These are phyloP conservation scores for Ips typographus DNA, from an alignment of 1,140 invertebrate species.

Conservation along the genomic window DNA sequence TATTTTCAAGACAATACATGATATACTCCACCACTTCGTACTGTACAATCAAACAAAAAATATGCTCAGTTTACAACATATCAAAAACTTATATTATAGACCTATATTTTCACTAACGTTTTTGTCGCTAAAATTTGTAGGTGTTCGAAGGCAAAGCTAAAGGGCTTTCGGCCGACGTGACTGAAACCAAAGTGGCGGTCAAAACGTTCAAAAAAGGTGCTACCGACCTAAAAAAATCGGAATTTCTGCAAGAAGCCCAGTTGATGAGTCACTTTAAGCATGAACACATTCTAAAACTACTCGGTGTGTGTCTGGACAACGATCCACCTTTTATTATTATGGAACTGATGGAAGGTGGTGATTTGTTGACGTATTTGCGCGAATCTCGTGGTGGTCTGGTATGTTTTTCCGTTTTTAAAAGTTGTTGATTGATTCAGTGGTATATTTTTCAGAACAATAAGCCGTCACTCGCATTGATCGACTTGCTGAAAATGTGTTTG, in stretches of 20 bases:
- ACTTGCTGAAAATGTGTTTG: conserved; percentile 88
- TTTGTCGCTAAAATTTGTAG: neutral
- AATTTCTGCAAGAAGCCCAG: conserved; percentile 95
- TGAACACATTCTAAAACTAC: conserved; percentile 87
- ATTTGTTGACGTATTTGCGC: conserved; percentile 87
- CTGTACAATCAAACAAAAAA: too few species aligned
- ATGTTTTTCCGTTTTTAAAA: conserved; percentile 44
- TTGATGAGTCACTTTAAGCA: conserved; percentile 98
- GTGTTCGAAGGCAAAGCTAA: conserved; percentile 86
- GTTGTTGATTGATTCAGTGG: neutral
- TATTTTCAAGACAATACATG: too few species aligned
- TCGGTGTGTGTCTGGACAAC: conserved; percentile 92
- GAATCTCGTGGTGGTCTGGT: conserved; percentile 70
- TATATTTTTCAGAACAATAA: conserved; percentile 39
- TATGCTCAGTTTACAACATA: too few species aligned
- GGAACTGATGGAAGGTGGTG: conserved; percentile 96
- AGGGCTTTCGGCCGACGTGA: conserved; percentile 59
- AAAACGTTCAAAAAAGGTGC: conserved; percentile 94
- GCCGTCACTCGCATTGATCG: conserved; percentile 68
- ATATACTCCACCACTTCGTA: too few species aligned
- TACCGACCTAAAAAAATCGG: conserved; percentile 84
- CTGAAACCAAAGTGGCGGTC: conserved; percentile 74
- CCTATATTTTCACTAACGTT: neutral
- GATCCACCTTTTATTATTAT: conserved; percentile 92
- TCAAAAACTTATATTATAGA: too few species aligned